Conservation (phyloP, 2,888 invertebrate species). For the Ametastegia equiseti region DNA sequence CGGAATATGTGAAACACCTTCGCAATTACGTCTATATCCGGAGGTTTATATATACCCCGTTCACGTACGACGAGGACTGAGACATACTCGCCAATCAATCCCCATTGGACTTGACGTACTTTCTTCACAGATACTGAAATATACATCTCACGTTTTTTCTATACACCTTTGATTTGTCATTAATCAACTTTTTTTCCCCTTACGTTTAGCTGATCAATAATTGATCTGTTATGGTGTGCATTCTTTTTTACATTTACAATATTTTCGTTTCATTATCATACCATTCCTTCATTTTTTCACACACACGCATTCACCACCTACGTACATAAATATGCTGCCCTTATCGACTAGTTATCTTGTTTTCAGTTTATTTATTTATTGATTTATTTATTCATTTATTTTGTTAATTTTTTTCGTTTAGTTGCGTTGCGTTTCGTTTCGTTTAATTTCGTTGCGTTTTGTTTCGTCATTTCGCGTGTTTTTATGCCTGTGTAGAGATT, state of each 20-base stretch:
- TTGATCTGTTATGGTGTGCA: neutral
- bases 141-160: conserved; percentile 5
- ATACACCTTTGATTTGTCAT: conserved; percentile 1
- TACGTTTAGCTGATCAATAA: conserved; percentile 12
- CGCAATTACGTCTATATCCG: no score
- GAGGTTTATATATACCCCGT: neutral
- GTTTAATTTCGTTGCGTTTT: neutral
- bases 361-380: no score
- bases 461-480: neutral
- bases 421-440: neutral
- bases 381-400: neutral
- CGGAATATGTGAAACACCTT: neutral
- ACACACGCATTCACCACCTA: conserved; percentile 9
- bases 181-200: neutral
- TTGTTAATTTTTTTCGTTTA: neutral
- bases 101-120: conserved; percentile 37
- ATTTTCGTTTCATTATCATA: neutral
- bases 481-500: conserved; percentile 36
- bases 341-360: conserved; percentile 3
- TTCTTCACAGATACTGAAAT: no score
- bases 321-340: neutral
- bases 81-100: conserved; percentile 23
- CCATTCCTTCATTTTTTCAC: no score
- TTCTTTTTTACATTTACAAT: neutral
- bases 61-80: conserved; percentile 39